Evolutionary conservation across 2,113 vertebrate species (phyloP), one percentile per base, ranked within the genome.

Genomic region (Numenius arquata): DNA sequence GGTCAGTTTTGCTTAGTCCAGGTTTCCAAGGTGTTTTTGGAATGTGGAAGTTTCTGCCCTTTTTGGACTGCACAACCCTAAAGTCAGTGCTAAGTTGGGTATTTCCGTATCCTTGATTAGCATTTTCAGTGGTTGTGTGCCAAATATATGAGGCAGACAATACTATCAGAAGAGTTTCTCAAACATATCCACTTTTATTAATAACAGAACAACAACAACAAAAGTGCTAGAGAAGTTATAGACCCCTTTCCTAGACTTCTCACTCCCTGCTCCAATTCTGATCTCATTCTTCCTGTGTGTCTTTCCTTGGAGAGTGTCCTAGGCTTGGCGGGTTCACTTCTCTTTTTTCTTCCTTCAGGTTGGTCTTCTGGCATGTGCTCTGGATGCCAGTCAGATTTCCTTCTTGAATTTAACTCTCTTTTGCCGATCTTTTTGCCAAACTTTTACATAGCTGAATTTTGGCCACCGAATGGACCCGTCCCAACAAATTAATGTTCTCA

Each of bases 271-370:
- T 97, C 93, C 93, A 96, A 50, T 79, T 94, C 77, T 95, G 95
- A 94, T 74, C 85, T 96, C 91, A 96, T 88, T 88, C 81, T 95
- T 96, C 89, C 84, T 76, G 30, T 92, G 93, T 94, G 61, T 82
- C 56, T 92, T 88, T 89, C 89, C 74, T 95, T 97, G 94, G 95
- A 96, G 87, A 94, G 25, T 53, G 9, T 89, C 85, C 87, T 89
- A 53, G 36, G 43, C 71, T 92, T 96, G 95, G 74, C 27, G 0
- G 36, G 45, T 78, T 89, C 2, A 0, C 19, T 62, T 72, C 34
- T 63, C 70, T 76, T 85, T 91, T 82, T 88, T 41, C 58, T 65
- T 82, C 32, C 66, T 82, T 48, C 85, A 96, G 94, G 85, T 70
- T 97, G 93, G 66, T 96, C 68, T 76, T 89, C 74, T 95, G 91